Conservation (phyloP, 30 jellyfish, hydroid and myxozoan species). For the Aurelia sp. region DNA sequence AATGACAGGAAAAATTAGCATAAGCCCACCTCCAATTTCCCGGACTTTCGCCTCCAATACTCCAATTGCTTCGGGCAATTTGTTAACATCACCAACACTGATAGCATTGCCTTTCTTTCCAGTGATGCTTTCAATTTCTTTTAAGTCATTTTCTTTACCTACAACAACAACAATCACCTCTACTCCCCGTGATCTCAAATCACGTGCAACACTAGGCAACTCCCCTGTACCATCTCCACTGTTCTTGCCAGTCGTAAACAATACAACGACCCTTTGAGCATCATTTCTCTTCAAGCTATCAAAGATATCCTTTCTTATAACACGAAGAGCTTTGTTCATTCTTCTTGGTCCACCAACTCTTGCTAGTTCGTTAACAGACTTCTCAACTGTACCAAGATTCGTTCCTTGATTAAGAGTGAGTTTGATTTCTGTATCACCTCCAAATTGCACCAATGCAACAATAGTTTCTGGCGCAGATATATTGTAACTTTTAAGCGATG, state of each 20-base stretch:
- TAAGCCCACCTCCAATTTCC: conserved; percentile 55
- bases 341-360: conserved; percentile 81
- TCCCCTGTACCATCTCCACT: conserved; percentile 59
- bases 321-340: conserved; percentile 72
- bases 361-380: conserved; percentile 12
- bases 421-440: conserved; percentile 18
- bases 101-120: conserved; percentile 44
- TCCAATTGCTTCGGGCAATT: conserved; percentile 61
- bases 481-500: conserved; percentile 55
- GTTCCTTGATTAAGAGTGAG: conserved; percentile 8
- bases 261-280: conserved; percentile 34
- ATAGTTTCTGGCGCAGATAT: conserved; percentile 47
- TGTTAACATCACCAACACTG: conserved; percentile 42
- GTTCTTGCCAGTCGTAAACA: conserved; percentile 76
- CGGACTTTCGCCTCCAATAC: conserved; percentile 66
- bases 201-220: conserved; percentile 57
- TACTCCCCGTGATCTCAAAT: conserved; percentile 65
- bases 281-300: not conserved
- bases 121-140: conserved; percentile 43
- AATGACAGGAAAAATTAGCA: too few species aligned
- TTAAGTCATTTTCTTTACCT: conserved; percentile 52
- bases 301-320: conserved; percentile 49
- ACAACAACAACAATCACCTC: conserved; percentile 72
- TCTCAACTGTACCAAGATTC: not conserved
- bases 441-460: conserved; percentile 49